Evolutionary conservation across 2,113 vertebrate species (phyloP).

Genomic region (Catharus fuscescens): DNA sequence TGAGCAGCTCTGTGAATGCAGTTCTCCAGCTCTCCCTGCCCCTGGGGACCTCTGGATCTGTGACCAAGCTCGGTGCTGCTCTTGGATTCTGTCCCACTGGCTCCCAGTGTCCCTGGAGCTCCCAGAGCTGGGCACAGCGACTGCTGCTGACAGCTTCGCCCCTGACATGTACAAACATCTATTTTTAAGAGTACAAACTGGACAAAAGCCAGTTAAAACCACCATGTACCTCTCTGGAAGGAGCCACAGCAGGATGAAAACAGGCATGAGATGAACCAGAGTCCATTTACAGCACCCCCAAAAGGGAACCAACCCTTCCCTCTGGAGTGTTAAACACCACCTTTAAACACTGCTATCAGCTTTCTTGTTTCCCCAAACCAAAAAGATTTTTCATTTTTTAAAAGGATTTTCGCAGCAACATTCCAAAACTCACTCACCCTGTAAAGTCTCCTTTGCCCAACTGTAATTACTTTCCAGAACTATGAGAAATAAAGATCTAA

Average conservation of each 20-base stretch:
- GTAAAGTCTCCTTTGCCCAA: too few relatives aligned
- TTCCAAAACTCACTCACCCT: not conserved
- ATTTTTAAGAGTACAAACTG: not conserved
- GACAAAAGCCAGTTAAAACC: not conserved
- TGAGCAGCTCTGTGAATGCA: not conserved
- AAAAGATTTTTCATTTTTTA: accelerated
- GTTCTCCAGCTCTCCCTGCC: not conserved
- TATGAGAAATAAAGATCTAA: not conserved
- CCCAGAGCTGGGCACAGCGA: not conserved
- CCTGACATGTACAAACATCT: accelerated
- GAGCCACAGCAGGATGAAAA: not conserved
- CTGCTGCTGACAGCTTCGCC: not conserved
- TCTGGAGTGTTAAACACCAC: accelerated
- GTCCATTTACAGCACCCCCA: not conserved
- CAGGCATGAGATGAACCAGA: not conserved
- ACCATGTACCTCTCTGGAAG: not conserved
- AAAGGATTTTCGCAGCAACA: not conserved
- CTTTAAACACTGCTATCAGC: accelerated
- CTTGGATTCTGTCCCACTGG: accelerated
- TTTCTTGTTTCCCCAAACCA: not conserved
- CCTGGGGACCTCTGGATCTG: accelerated
- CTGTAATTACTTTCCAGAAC: not conserved
- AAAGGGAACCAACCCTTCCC: not conserved
- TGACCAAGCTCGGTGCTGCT: accelerated
- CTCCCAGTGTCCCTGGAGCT: accelerated